A percentile compares a stretch with the other conserved stretches of the same genome.
phyloP scores from a whole-genome alignment of 2,113 vertebrate species.

The Nanger granti region DNA sequence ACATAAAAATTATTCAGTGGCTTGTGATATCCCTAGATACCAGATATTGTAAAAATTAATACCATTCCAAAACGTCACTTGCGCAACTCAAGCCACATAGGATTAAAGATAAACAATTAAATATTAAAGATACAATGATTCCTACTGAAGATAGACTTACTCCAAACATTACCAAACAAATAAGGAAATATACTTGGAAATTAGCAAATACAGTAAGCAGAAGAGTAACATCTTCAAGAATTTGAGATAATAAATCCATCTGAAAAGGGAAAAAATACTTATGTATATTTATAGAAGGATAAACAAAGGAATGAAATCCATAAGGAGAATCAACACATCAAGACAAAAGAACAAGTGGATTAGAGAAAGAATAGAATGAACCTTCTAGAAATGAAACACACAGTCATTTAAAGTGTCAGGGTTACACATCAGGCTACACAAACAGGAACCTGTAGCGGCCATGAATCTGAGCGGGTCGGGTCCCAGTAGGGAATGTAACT shows the following conservation, averaged over 20 bases:
- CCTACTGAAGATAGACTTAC: not conserved
- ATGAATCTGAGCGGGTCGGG: not conserved
- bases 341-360: not conserved
- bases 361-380: not conserved
- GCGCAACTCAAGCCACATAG: not conserved
- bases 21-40: not conserved
- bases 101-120: not conserved
- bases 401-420: not conserved
- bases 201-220: not conserved
- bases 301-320: not conserved
- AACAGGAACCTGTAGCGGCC: not conserved
- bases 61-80: not conserved
- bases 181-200: not conserved
- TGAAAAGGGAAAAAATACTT: not conserved
- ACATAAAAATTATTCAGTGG: not conserved
- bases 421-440: not conserved
- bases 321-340: not conserved
- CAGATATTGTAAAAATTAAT: not conserved
- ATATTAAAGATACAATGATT: not conserved
- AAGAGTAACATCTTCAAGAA: not conserved
- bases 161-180: not conserved
- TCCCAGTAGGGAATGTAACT: not conserved
- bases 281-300: not conserved
- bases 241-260: not conserved
- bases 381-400: not conserved